A percentile compares a stretch with the other conserved stretches of the same genome.
Conservation (phyloP, 2,113 vertebrate species). For the Chroicocephalus ridibundus region DNA sequence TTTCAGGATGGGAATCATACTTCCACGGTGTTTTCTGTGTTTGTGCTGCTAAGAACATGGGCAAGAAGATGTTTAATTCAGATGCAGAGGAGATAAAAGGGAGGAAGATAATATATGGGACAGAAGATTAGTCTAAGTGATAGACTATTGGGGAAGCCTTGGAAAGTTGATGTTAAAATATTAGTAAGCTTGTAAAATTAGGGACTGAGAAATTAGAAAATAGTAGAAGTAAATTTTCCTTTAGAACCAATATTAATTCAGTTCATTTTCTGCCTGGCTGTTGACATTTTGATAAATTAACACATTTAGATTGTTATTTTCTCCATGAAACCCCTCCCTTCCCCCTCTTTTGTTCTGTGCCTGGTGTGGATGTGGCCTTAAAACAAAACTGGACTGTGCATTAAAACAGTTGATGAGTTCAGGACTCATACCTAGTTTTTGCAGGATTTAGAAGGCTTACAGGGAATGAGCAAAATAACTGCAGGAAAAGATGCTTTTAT, state of each 20-base stretch:
- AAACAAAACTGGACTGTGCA: background rate
- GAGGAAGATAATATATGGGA: background rate
- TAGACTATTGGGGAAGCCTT: background rate
- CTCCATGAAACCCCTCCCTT: background rate
- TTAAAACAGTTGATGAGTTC: background rate
- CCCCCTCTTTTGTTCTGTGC: background rate
- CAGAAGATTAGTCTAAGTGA: background rate
- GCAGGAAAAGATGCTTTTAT: background rate
- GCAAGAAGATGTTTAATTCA: background rate
- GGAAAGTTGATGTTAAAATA: background rate
- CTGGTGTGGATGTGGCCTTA: background rate
- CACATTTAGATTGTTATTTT: background rate
- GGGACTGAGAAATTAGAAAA: background rate
- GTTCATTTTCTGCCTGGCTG: background rate
- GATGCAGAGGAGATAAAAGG: background rate
- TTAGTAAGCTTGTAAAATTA: background rate
- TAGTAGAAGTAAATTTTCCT: background rate
- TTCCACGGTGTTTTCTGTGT: background rate
- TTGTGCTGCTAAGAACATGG: background rate
- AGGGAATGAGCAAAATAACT: background rate
- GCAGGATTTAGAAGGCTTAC: background rate
- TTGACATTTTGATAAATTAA: background rate
- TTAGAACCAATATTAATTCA: background rate
- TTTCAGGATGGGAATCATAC: background rate
- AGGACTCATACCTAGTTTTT: background rate